Evolutionary conservation across 2,888 invertebrate genomes (phyloP), one percentile per base, ranked within the genome.

Genomic region (Adelphocoris suturalis): DNA sequence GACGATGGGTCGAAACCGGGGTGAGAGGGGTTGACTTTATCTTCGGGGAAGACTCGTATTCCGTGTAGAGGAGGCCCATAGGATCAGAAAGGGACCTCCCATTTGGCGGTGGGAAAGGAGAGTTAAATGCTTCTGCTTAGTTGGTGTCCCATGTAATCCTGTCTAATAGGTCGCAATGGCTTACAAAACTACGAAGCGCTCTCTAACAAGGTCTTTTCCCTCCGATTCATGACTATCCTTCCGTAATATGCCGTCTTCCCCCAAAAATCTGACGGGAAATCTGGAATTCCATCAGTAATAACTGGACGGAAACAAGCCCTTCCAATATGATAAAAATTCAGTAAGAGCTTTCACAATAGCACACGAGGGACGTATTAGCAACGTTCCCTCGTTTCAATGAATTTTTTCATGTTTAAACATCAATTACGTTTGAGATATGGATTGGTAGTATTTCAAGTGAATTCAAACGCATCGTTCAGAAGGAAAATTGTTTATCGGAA

Each of bases 71-170:
- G 19, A 52, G 48, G 82, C 82, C 82, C 82, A 82, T 52, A 82
- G 48, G 82, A 82, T 52, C 52, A 52, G 52, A 78, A 78, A 78
- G 82, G 48, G 82, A 82, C 82, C 23, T 82, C 52, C 78, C 82
- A 82, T 82, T 82, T 48, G 82, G 48, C 52, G 82, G 82, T 19
- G 47, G 82, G 82, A 82, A 52, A 82, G 82, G 86, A 47, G 88
- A 88, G 88, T 88, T 88, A 88, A 88, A 88, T 78, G 88, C 78
- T 88, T 78, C 28, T 28, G 88, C 88, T 88, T 78, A 88, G 88
- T 55, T 76, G 28, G 88, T 27, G 88, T 88, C 78, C 88, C 88
- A 80, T 88, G 88, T 88, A 88, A 88, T 88, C 88, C 88, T 78
- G 78, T 28, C 88, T 88, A 88, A 88, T 88, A 88, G 88, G 61